phyloP scores from a whole-genome alignment of 2,797 vertebrate genomes.

The Dicrostonyx torquatus region DNA sequence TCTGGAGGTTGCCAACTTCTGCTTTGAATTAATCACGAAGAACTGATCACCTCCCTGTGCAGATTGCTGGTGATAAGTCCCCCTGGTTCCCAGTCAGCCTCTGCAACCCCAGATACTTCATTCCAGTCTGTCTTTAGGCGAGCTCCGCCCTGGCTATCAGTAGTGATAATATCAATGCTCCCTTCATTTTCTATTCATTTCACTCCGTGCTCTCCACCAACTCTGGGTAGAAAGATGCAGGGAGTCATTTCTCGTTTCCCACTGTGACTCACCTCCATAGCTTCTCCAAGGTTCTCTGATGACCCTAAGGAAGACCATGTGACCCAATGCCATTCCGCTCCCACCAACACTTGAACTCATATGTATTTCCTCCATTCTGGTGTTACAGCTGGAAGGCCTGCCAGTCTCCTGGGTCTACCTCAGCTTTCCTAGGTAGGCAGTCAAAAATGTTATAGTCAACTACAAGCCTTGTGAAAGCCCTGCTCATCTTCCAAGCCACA shows the following conservation, averaged over 20 bases:
- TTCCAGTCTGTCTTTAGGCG: conserved; percentile 33
- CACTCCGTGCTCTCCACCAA: neutral
- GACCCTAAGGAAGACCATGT: neutral
- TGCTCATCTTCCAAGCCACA: conserved; percentile 3
- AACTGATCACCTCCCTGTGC: neutral
- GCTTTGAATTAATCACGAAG: conserved; percentile 58
- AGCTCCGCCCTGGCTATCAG: conserved; percentile 19
- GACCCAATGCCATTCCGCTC: neutral
- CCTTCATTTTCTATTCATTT: neutral
- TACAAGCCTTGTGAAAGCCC: neutral
- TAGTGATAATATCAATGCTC: conserved; percentile 3
- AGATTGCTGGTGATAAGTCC: conserved; percentile 51
- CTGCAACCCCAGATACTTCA: neutral
- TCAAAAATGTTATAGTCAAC: neutral
- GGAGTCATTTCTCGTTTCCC: neutral
- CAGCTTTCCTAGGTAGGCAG: conserved; percentile 17
- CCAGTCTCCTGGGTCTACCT: neutral
- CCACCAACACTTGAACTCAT: neutral
- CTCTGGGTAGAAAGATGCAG: conserved; percentile 12
- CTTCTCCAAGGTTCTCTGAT: neutral
- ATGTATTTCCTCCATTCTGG: neutral
- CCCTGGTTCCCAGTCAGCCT: conserved; percentile 47
- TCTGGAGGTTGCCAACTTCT: conserved; percentile 48
- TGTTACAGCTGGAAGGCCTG: neutral
- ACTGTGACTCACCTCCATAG: neutral